A percentile compares a stretch with the other conserved stretches of the same genome.
Evolutionary conservation across 2,888 invertebrate species (phyloP).

Genomic region (Latrodectus hesperus): DNA sequence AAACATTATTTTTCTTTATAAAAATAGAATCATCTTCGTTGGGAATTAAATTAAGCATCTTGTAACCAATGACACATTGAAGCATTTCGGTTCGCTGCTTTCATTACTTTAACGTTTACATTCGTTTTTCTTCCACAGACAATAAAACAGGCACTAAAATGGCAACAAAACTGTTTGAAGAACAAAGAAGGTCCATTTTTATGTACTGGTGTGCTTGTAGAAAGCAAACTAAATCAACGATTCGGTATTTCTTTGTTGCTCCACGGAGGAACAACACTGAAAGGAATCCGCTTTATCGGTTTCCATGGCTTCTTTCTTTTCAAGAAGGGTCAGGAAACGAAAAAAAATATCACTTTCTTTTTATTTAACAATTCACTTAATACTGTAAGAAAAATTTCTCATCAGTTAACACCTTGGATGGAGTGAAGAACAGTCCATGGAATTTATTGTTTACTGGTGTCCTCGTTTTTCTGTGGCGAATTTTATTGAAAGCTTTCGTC

Average conservation of each 20-base stretch:
- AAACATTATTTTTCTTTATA: too few species aligned
- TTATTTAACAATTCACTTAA: not conserved
- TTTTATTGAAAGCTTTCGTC: too few species aligned
- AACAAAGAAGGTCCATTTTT: not conserved
- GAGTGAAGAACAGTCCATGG: not conserved
- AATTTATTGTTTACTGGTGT: not conserved
- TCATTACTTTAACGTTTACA: constrained; percentile 4
- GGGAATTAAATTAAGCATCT: not conserved
- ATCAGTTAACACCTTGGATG: not conserved
- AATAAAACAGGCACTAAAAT: not conserved
- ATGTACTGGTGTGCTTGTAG: not conserved
- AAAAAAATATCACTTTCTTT: not conserved
- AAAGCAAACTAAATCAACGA: constrained; percentile 2
- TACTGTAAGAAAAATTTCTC: not conserved
- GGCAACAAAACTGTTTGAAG: not conserved
- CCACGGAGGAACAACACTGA: not conserved
- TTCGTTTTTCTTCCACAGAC: not conserved
- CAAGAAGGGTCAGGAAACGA: not conserved
- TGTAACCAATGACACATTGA: not conserved
- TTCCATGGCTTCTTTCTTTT: not conserved
- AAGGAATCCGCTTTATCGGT: not conserved
- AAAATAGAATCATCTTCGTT: too few species aligned
- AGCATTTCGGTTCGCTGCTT: not conserved
- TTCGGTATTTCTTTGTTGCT: constrained; percentile 3
- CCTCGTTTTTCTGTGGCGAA: constrained; percentile 1